These are phyloP conservation scores for Metaphire vulgaris DNA, from an alignment of 1,140 invertebrate genomes.

Conservation along the genomic window DNA sequence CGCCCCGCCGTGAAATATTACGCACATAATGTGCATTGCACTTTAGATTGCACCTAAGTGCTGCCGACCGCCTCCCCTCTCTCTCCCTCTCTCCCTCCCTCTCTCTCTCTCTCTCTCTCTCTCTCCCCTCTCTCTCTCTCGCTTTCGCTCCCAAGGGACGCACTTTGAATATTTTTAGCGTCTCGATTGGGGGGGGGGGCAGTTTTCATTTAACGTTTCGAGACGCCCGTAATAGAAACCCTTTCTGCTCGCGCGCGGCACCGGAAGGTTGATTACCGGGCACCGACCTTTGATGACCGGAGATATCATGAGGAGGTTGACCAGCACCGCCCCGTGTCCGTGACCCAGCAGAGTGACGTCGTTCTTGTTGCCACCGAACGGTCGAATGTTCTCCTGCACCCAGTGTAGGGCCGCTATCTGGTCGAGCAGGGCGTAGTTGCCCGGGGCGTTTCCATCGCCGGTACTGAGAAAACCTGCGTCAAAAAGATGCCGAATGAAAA, in stretches of 20 bases:
- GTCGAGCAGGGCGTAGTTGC: conserved; percentile 34
- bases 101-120: conserved; percentile 1
- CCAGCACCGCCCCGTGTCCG: conserved; percentile 26
- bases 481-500: too few relatives aligned
- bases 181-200: too few relatives aligned
- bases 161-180: too few relatives aligned
- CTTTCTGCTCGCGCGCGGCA: too few relatives aligned
- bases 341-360: conserved; percentile 18
- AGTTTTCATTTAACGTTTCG: too few relatives aligned
- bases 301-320: conserved; percentile 26
- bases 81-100: not conserved
- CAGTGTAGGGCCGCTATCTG: conserved; percentile 59
- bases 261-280: too few relatives aligned
- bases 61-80: not conserved
- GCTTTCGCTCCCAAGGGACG: not conserved
- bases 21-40: not conserved
- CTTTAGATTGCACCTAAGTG: not conserved
- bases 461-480: not conserved
- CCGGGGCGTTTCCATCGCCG: conserved; percentile 7
- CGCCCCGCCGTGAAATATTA: not conserved
- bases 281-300: conserved; percentile 31
- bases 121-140: not conserved
- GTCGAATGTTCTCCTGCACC: conserved; percentile 38
- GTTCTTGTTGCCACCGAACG: conserved; percentile 26
- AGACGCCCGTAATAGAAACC: too few relatives aligned